These are phyloP conservation scores for Anthopleura xanthogrammica DNA, from an alignment of 92 coral and sea anemone species.

Conservation along the genomic window DNA sequence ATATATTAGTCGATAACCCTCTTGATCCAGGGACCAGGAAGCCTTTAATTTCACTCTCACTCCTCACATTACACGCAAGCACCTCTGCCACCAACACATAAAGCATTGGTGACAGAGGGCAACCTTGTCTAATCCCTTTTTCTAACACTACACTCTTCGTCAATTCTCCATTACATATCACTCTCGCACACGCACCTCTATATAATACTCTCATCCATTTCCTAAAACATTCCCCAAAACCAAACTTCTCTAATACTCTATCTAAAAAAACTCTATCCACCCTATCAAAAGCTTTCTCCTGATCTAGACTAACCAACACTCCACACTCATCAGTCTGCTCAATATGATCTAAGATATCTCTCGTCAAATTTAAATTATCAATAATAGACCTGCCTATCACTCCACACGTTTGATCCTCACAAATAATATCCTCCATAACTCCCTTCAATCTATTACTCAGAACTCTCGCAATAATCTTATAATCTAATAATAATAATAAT, in stretches of 20 bases:
- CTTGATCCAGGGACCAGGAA: conserved; percentile 20
- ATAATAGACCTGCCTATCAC: conserved; percentile 20
- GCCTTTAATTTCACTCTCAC: background rate
- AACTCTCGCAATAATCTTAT: no score
- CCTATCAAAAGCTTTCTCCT: conserved; percentile 25
- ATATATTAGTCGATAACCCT: background rate
- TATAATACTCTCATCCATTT: conserved; percentile 22
- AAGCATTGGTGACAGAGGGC: conserved; percentile 24
- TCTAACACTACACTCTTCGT: conserved; percentile 4
- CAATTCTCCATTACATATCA: conserved; percentile 25
- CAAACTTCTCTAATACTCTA: background rate
- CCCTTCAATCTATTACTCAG: no score
- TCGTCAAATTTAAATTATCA: background rate
- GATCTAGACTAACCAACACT: background rate
- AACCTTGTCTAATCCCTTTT: conserved; percentile 10
- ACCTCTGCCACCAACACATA: background rate
- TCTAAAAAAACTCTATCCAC: conserved; percentile 21
- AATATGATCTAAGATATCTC: background rate
- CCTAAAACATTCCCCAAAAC: conserved; percentile 14
- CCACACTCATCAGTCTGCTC: background rate
- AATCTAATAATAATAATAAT: no score
- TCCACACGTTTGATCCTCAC: conserved; percentile 25
- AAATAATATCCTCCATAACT: background rate
- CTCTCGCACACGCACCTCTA: conserved; percentile 6
- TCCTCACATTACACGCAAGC: no score